These are phyloP conservation scores for Actinopyga echinites DNA, from an alignment of 53 echinoderm and acorn worm species.

Conservation along the genomic window DNA sequence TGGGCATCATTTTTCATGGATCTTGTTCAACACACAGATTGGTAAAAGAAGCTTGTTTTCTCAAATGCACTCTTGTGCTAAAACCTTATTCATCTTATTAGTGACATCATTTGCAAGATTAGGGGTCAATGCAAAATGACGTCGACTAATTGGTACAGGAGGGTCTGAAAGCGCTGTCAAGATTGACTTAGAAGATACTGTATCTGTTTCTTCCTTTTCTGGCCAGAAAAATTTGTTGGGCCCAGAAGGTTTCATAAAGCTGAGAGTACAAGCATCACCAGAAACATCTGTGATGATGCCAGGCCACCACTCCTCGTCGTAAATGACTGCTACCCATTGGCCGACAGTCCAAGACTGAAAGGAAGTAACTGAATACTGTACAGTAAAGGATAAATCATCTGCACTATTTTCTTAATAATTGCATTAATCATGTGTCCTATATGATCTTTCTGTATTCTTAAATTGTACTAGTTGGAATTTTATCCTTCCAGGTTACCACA, in stretches of 20 bases:
- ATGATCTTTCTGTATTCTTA: too few relatives aligned
- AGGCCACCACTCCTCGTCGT: conserved; percentile 28
- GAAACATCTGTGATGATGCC: background rate
- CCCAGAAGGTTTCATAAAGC: background rate
- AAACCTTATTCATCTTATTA: background rate
- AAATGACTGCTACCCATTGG: conserved; percentile 19
- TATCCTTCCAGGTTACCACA: too few relatives aligned
- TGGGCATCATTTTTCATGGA: too few relatives aligned
- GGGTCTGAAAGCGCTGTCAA: background rate
- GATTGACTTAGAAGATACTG: background rate
- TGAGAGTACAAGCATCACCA: background rate
- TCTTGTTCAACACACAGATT: too few relatives aligned
- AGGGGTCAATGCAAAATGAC: background rate
- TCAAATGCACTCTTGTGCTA: background rate
- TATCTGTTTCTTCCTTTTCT: background rate
- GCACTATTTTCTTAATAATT: too few relatives aligned
- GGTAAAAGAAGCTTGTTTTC: too few relatives aligned
- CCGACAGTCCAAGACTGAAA: background rate
- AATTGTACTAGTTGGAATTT: too few relatives aligned
- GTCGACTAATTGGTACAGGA: conserved; percentile 4
- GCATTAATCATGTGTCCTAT: too few relatives aligned
- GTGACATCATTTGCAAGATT: background rate
- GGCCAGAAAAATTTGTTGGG: conserved; percentile 10
- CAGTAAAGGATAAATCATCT: background rate
- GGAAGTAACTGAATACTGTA: background rate